Base-by-base conservation (phyloP, 2,797 vertebrate genomes). In the Sebastes melanostomus region DNA sequence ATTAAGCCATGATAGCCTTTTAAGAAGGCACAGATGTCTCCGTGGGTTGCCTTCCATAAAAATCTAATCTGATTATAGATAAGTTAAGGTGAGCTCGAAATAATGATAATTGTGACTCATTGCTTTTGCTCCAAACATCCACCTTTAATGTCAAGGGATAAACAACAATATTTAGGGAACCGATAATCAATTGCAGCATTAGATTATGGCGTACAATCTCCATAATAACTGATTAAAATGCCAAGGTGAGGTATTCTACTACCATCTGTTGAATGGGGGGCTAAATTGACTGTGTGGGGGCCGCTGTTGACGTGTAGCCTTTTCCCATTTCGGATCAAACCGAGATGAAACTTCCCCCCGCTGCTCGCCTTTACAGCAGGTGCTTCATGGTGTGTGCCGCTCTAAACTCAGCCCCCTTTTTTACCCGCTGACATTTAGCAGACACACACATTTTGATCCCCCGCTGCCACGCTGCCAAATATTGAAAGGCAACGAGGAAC, bases 391-490 rank as follows among this genome's bases (percentile, higher is more conserved):
- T 90, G 90, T 81, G 87, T 72, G 89, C 79, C 32, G 85, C 86
- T 93, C 87, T 90, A 86, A 90, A 93, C 89, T 86, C 89, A 87
- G 83, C 78, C 90, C 83, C 81, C 82, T 61, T 63, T 88, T 91
- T 89, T 92, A 92, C 90, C 91, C 91, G 58, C 88, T 93, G 92
- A 95, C 94, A 95, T 94, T 94, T 93, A 93, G 83, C 93, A 94
- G 92, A 92, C 88, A 89, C 89, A 90, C 90, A 91, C 89, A 92
- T 92, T 89, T 84, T 89, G 82, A 92, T 92, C 92, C 88, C 93
- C 93, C 66, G 86, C 92, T 92, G 93, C 92, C 89, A 90, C 77
- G 80, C 90, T 89, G 92, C 90, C 94, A 94, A 92, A 94, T 90
- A 91, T 89, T 89, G 92, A 92, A 89, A 93, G 90, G 82, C 86